Evolutionary conservation across 2,888 invertebrate species (phyloP), one percentile per base, ranked within the genome.

Genomic region (Metacarcinus magister): DNA sequence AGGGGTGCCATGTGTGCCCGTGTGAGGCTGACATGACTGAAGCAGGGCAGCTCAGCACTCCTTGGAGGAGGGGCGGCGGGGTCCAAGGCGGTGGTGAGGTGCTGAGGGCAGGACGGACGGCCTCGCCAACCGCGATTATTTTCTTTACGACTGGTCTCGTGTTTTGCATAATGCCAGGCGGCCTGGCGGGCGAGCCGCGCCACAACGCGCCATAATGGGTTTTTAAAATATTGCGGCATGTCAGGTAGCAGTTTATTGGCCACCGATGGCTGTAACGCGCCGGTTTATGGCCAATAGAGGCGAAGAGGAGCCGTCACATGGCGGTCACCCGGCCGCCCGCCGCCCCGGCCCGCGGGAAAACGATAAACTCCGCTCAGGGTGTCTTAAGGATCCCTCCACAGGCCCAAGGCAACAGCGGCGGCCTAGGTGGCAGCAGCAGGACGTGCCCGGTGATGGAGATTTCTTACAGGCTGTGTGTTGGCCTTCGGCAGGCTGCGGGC

Each of bases 221-320:
- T 90, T 94, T 95, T 95, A 95, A 91, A 95, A 95, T 95, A 95
- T 95, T 90, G 95, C 67, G 91, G 91, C 95, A 82, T 91, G 95
- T 95, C 91, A 95, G 95, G 95, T 95, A 95, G 44, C 44, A 95
- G 90, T 95, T 95, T 95, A 95, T 91, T 95, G 95, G 67, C 43
- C 43, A 19, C 91, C 95, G 95, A 95, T 95, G 95, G 95, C 91
- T 91, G 91, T 95, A 95, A 91, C 67, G 95, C 28, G 43, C 43
- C 54, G 44, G 10, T 95, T 95, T 95, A 95, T 91, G 95, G 95
- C 43, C 95, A 92, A 54, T 95, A 67, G 60, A 91, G 92, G 95
- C 60, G 44, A 91, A 92, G 95, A 95, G 60, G 60, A 91, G 95
- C 60, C 46, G 92, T 90, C 95, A 95, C 91, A 60, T 95, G 95